These are phyloP conservation scores for Congeria kusceri DNA, from an alignment of 2,888 invertebrate species.

Conservation along the genomic window DNA sequence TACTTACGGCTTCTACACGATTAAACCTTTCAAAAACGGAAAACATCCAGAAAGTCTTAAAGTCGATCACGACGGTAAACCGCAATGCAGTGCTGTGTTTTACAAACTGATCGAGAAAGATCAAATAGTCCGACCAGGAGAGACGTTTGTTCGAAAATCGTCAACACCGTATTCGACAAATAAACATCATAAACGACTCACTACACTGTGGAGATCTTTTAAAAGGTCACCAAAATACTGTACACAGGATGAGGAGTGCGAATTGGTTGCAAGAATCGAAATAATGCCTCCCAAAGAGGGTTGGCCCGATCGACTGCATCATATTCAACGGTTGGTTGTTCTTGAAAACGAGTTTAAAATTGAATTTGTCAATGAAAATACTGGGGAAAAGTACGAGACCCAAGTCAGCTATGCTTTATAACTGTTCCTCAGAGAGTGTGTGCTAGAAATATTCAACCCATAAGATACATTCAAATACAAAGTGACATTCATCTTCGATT, in stretches of 20 bases:
- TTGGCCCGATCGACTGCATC: background rate
- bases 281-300: background rate
- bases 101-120: background rate
- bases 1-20: background rate
- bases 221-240: background rate
- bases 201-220: background rate
- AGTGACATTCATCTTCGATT: too few species aligned
- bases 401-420: background rate
- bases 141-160: background rate
- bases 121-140: background rate
- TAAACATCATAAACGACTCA: background rate
- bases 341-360: background rate
- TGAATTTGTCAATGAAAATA: background rate
- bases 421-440: too few species aligned
- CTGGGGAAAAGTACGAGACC: background rate
- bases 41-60: background rate
- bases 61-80: background rate
- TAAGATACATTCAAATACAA: too few species aligned
- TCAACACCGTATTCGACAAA: background rate
- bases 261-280: background rate
- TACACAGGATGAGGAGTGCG: background rate
- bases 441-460: too few species aligned
- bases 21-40: background rate
- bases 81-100: background rate
- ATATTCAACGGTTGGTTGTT: background rate